Evolutionary conservation across 2,888 invertebrate genomes (phyloP).

Genomic region (Arge pagana): DNA sequence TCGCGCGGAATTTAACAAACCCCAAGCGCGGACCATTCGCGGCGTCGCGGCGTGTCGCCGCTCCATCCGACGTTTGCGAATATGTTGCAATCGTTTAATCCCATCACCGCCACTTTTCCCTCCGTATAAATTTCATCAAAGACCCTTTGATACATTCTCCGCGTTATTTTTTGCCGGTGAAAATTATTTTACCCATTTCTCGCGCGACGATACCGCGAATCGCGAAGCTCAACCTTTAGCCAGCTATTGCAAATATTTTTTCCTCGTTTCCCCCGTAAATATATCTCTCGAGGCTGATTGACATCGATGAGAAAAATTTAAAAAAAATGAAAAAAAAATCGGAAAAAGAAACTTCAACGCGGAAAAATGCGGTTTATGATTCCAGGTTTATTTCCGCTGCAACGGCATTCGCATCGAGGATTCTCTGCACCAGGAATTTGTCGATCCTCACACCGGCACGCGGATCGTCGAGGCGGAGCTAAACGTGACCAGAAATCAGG

Average conservation of each 20-base stretch:
- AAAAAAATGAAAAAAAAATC: too few relatives aligned
- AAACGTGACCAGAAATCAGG: slow-evolving; percentile 82
- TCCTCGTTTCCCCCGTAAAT: too few relatives aligned
- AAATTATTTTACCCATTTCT: not conserved
- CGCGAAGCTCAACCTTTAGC: too few relatives aligned
- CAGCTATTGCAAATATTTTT: too few relatives aligned
- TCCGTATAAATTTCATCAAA: too few relatives aligned
- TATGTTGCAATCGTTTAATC: slow-evolving; percentile 16
- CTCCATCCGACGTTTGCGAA: too few relatives aligned
- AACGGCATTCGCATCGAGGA: slow-evolving; percentile 66
- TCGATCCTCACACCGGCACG: slow-evolving; percentile 85
- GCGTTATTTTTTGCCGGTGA: not conserved
- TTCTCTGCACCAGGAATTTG: slow-evolving; percentile 72
- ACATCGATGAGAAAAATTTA: too few relatives aligned
- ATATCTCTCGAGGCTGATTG: too few relatives aligned
- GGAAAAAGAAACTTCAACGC: too few relatives aligned
- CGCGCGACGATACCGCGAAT: too few relatives aligned
- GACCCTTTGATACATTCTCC: not conserved
- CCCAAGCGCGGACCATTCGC: not conserved
- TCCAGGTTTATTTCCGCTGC: slow-evolving; percentile 81
- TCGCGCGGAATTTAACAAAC: slow-evolving; percentile 11
- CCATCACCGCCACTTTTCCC: not conserved
- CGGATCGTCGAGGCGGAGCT: slow-evolving; percentile 82
- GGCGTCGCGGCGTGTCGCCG: not conserved
- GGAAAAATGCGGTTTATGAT: slow-evolving; percentile 11